Evolutionary conservation across 1,140 invertebrate species (phyloP), one percentile per base, ranked within the genome.

Genomic region (Anthonomus grandis): DNA sequence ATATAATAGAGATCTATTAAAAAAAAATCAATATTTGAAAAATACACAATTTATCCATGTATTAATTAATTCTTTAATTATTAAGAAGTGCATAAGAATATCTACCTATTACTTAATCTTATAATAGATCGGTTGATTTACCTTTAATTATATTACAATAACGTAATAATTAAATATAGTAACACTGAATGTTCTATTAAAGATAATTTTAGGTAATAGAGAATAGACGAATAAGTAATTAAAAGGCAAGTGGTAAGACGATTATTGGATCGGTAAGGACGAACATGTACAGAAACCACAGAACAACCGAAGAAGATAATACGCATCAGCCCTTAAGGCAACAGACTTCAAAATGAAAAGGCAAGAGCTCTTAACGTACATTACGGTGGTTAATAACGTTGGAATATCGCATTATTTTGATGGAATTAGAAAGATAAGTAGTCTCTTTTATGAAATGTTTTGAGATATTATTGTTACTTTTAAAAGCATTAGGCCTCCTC

Each of bases 311-410:
- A 23, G 41, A 53, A 31, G 51, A 53, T 53, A 53, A 45, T 25
- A 21, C 51, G 22, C n/a, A n/a, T n/a, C 15, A 53, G 45, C 44
- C 51, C 39, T 24, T 44, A 18, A 45, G 15, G 39, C 39, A 34
- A 31, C 34, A 53, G 39, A 44, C 51, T n/a, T 21, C 21, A 44
- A 53, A 44, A 53, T 53, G 51, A 53, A 53, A 44, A 53, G 24
- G 25, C 39, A 53, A 53, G 39, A 53, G 39, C 51, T 53, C 51
- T 53, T 53, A 53, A n/a, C 23, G 51, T 39, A 53, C 51, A 53
- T 53, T 45, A 53, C 17, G 25, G 39, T 42, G 37, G 49, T 41
- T 41, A 52, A 52, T 52, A 52, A 52, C 22, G 49, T 36, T 36
- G 22, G 49, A 41, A 52, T 25, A 52, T 52, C 49, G 49, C 31